A percentile compares a stretch with the other conserved stretches of the same genome.
These are phyloP conservation scores for Trissoscelio sp. DNA, from an alignment of 2,888 invertebrate genomes.

Conservation along the genomic window DNA sequence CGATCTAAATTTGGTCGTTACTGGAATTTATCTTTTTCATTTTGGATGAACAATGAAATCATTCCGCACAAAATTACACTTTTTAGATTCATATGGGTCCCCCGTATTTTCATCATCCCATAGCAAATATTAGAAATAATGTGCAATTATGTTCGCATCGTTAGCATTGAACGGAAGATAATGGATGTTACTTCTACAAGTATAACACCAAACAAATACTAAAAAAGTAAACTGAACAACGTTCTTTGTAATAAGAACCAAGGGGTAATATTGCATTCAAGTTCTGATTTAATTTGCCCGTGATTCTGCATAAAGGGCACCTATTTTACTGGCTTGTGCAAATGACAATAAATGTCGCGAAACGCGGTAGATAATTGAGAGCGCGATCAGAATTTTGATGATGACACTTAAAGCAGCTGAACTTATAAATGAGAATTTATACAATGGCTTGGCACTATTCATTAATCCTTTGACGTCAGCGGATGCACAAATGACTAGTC, in stretches of 20 bases:
- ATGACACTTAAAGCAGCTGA: slow-evolving; percentile 12
- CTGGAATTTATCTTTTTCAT: slow-evolving; percentile 32
- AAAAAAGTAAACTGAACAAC: not conserved
- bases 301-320: not conserved
- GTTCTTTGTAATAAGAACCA: not conserved
- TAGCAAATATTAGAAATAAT: slow-evolving; percentile 1
- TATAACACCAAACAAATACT: not conserved
- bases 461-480: slow-evolving; percentile 29
- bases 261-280: not conserved
- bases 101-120: not conserved
- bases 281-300: slow-evolving; percentile 9
- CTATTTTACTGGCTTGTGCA: slow-evolving; percentile 1
- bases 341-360: slow-evolving; percentile 30
- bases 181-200: not conserved
- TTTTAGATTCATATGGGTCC: not conserved
- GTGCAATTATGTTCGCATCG: not conserved
- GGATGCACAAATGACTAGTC: not conserved
- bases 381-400: slow-evolving; percentile 42
- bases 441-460: slow-evolving; percentile 6
- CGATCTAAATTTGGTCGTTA: slow-evolving; percentile 24
- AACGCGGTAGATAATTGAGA: slow-evolving; percentile 26
- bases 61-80: not conserved
- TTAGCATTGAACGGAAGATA: not conserved
- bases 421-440: slow-evolving; percentile 35
- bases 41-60: slow-evolving; percentile 15